Evolutionary conservation across 2,888 invertebrate species (phyloP).

Genomic region (Athalia circularis): DNA sequence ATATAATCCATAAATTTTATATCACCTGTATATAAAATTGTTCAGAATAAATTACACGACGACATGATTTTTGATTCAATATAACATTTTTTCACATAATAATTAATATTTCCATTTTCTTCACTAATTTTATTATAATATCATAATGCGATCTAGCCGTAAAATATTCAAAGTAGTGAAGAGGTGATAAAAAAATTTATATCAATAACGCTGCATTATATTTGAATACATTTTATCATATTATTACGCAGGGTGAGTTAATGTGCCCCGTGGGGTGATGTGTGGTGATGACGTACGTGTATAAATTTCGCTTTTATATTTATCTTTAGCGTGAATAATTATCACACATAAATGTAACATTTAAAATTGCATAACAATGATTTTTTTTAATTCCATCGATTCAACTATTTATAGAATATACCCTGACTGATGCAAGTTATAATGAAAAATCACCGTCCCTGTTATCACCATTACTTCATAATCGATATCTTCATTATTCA

Average conservation of each 20-base stretch:
- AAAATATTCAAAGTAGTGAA: slow-evolving; percentile 26
- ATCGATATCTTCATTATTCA: background rate
- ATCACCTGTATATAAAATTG: background rate
- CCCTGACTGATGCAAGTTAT: slow-evolving; percentile 17
- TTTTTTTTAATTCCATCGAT: background rate
- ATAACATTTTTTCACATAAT: slow-evolving; percentile 16
- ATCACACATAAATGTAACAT: background rate
- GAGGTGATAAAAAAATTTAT: slow-evolving; percentile 25
- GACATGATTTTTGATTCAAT: slow-evolving; percentile 26
- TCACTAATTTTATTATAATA: no score
- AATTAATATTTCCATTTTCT: slow-evolving; percentile 13
- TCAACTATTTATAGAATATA: slow-evolving; percentile 14
- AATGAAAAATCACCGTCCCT: background rate
- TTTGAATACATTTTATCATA: background rate
- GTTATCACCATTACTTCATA: background rate
- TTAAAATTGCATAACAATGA: background rate
- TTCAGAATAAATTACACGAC: slow-evolving; percentile 23
- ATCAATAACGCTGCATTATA: no score
- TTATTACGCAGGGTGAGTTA: slow-evolving; percentile 2
- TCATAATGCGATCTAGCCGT: slow-evolving; percentile 6
- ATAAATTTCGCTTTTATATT: no score
- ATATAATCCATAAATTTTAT: background rate
- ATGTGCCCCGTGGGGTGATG: background rate
- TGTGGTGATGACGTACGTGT: no score
- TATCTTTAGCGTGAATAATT: no score